Evolutionary conservation across 2,797 vertebrate species (phyloP), one percentile per base, ranked within the genome.

Genomic region (Hozukius guyotensis): DNA sequence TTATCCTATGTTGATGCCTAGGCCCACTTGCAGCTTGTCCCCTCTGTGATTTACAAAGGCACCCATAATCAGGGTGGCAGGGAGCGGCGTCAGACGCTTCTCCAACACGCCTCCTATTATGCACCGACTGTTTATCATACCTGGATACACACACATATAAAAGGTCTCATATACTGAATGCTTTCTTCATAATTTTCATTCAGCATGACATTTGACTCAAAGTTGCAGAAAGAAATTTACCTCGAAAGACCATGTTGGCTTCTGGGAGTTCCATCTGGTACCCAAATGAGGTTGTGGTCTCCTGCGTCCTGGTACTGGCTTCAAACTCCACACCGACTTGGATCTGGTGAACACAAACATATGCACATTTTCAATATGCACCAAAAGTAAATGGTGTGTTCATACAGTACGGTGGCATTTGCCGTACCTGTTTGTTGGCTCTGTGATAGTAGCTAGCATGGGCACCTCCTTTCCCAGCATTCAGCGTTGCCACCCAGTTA

Each of bases 271-370:
- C 97, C 92, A 99, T 96, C 87, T 98, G 97, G 91, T 99, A 99
- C 38, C 98, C 98, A 1, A 99, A 98, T 57, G 97, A 98, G 12
- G 98, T 98, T n/a, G 96, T 97, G 2, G 97, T 99, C 87, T 99
- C 98, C 86, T 98, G 98, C 6, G 98, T 96, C 63, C 97, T 96
- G 0, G 97, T 99, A 83, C 98, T 99, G 64, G 98, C 98, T 88
- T 99, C 98, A 93, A 99, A 98, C 92, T 99, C 98, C 82, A 99
- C 98, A 13, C 98, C 98, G 0, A 99, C 96, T 92, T 98, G 97
- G 63, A 99, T 97, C 98, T 99, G 88, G 2, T 55, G 42, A 78
- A 77, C 20, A 72, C 8, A 32, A 73, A 80, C 29, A 74, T 53
- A 63, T 14, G 4, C 8, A 62, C 13, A 75, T 64, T 73, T 76